phyloP scores from a whole-genome alignment of 2,888 invertebrate species.

The Conops quadrifasciatus region DNA sequence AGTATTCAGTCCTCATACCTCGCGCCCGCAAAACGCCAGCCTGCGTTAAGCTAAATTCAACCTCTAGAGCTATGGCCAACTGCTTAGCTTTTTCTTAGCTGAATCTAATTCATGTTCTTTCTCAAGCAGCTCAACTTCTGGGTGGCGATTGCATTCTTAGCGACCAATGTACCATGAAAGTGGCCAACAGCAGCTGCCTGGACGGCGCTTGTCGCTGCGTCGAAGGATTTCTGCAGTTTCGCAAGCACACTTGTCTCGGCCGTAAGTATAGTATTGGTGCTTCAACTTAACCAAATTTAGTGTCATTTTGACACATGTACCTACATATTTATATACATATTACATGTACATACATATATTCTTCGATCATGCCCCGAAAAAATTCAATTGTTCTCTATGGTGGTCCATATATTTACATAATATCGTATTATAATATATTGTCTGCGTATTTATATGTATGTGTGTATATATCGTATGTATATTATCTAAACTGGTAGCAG shows the following conservation, averaged over 20 bases:
- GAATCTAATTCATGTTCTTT: background rate
- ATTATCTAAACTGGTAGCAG: no score
- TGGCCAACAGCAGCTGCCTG: conserved; percentile 85
- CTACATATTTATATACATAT: no score
- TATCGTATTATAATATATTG: no score
- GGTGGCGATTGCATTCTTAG: conserved; percentile 84
- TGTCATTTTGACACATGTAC: no score
- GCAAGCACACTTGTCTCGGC: conserved; percentile 88
- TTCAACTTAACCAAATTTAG: no score
- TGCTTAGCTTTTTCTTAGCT: background rate
- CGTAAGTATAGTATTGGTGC: conserved; percentile 73
- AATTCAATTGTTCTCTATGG: no score
- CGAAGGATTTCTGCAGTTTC: conserved; percentile 84
- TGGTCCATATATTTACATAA: no score
- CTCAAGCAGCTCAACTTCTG: conserved; percentile 78
- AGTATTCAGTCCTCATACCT: conserved; percentile 32
- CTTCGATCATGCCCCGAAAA: no score
- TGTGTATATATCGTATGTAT: no score
- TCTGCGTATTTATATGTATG: no score
- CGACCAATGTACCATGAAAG: conserved; percentile 88
- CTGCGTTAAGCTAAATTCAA: background rate
- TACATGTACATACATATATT: no score
- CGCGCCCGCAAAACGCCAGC: background rate
- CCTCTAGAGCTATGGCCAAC: background rate
- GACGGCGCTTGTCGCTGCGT: conserved; percentile 86